Percentiles rank a stretch among this genome's conserved stretches.
Conservation (phyloP, 2,113 vertebrate genomes). For the Ramphastos sulfuratus region DNA sequence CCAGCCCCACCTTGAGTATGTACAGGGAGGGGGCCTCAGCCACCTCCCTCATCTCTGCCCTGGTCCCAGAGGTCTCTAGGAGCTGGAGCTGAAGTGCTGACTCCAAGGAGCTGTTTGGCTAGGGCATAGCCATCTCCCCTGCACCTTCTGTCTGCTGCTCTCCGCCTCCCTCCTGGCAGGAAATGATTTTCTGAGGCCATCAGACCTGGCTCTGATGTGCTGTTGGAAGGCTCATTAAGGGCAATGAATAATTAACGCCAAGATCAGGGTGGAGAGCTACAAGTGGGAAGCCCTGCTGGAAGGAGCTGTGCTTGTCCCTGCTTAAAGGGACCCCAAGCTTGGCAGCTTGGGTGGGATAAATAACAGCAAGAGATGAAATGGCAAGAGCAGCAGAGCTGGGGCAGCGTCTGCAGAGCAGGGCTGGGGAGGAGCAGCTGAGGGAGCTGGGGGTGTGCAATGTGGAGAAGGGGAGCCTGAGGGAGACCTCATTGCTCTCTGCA, state of each 20-base stretch:
- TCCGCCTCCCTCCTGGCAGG: not conserved
- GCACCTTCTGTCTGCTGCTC: not conserved
- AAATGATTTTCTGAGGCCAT: constrained; percentile 38
- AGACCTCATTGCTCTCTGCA: no score
- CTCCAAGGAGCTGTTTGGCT: not conserved
- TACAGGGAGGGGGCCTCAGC: no score
- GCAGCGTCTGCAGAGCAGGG: no score
- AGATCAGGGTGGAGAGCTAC: not conserved
- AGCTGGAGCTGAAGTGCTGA: no score
- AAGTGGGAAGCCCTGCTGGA: not conserved
- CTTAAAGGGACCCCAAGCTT: not conserved
- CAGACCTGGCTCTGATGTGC: constrained; percentile 14
- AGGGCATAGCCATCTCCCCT: not conserved
- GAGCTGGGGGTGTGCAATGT: no score
- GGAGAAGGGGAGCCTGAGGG: no score
- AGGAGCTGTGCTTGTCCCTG: not conserved
- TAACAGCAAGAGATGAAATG: not conserved
- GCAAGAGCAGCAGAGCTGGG: no score
- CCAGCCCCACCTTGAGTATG: no score
- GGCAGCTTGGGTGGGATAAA: not conserved
- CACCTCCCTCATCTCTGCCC: no score
- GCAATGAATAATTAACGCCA: constrained; percentile 40
- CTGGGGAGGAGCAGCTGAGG: no score
- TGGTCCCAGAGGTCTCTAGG: no score
- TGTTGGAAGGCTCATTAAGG: constrained; percentile 49